Percentiles rank a stretch among this genome's conserved stretches.
Evolutionary conservation across 2,113 vertebrate species (phyloP).

Genomic region (Rhadina sibilatrix): DNA sequence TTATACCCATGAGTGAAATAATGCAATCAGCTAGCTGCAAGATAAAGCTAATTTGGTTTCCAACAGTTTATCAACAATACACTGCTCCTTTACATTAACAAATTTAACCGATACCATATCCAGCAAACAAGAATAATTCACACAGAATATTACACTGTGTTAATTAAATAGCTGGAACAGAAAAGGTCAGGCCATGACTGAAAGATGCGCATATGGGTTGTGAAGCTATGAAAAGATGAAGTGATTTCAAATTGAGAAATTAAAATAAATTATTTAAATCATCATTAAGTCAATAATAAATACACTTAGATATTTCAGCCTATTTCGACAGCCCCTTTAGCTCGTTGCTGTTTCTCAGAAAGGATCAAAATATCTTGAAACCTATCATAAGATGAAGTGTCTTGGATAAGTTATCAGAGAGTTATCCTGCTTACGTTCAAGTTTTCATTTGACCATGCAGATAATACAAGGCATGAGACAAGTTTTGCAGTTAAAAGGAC

Average conservation of each 20-base stretch:
- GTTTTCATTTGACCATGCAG: background rate
- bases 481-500: background rate
- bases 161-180: constrained; percentile 69
- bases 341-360: background rate
- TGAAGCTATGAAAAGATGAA: constrained; percentile 33
- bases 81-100: constrained; percentile 70
- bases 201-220: constrained; percentile 55
- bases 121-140: constrained; percentile 67
- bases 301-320: background rate
- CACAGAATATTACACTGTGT: constrained; percentile 45
- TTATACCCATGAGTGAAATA: constrained; percentile 68
- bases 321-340: background rate
- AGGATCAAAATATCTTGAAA: background rate
- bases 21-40: constrained; percentile 68
- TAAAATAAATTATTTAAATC: constrained; percentile 46
- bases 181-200: constrained; percentile 62
- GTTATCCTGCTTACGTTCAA: background rate
- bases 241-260: constrained; percentile 3
- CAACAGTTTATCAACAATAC: constrained; percentile 75
- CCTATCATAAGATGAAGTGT: background rate
- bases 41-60: constrained; percentile 76
- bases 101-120: constrained; percentile 65
- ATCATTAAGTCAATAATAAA: constrained; percentile 32
- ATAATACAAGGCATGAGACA: background rate
- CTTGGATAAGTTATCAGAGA: background rate